Conservation (phyloP, 2,113 vertebrate species). For the Ceratotherium simum region DNA sequence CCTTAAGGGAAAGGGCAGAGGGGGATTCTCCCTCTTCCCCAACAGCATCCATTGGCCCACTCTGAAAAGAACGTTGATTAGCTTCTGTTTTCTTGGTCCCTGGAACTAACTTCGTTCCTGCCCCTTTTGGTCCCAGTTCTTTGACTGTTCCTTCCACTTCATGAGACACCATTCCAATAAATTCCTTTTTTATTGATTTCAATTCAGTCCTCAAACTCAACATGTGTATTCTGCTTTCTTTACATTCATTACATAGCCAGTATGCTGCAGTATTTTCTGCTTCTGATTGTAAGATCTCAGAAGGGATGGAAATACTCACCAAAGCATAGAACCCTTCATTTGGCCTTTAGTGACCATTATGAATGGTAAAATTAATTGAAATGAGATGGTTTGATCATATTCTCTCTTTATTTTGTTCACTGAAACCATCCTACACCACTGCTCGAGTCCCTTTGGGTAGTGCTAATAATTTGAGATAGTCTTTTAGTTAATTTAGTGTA, state of each 20-base stretch:
- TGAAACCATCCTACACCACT: slow-evolving; percentile 25
- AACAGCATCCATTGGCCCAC: background rate
- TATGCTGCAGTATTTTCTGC: background rate
- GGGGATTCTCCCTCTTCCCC: no score
- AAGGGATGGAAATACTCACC: background rate
- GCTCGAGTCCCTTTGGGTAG: background rate
- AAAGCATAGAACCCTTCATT: slow-evolving; percentile 33
- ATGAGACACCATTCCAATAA: background rate
- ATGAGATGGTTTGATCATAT: slow-evolving; percentile 40
- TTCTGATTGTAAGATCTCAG: slow-evolving; percentile 35
- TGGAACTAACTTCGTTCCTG: background rate
- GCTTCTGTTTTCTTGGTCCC: background rate
- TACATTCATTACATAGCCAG: background rate
- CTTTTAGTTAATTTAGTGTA: slow-evolving; percentile 69
- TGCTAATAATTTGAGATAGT: slow-evolving; percentile 59
- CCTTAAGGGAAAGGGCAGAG: no score
- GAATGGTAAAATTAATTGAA: slow-evolving; percentile 55
- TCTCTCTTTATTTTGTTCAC: slow-evolving; percentile 50
- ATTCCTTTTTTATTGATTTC: background rate
- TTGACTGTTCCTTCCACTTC: background rate
- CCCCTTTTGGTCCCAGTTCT: background rate
- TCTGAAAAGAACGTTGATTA: background rate
- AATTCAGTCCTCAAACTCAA: background rate
- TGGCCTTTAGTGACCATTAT: slow-evolving; percentile 7
- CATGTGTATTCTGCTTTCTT: background rate